Evolutionary conservation across 1,140 invertebrate genomes (phyloP).

Genomic region (Aphelenchoides fujianensis): DNA sequence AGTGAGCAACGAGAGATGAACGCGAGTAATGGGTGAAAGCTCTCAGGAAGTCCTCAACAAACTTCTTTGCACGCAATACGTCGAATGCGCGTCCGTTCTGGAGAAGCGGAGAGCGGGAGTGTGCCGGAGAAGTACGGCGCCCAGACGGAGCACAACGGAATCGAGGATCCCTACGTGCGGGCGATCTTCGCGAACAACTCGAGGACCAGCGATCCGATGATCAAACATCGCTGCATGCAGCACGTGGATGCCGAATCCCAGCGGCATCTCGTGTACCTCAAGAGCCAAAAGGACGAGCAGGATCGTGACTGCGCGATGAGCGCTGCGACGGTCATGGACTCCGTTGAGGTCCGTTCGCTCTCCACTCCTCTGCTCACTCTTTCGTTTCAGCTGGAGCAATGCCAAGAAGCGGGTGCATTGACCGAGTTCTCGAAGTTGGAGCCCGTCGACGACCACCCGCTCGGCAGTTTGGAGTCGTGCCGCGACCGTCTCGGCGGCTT

Average conservation of each 20-base stretch:
- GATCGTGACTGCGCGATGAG: slow-evolving; percentile 4
- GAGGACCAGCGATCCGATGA: not conserved
- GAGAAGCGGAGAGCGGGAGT: not conserved
- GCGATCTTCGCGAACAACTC: slow-evolving; percentile 13
- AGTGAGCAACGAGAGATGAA: too few relatives aligned
- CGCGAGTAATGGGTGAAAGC: too few relatives aligned
- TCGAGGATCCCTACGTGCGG: not conserved
- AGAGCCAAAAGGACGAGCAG: not conserved
- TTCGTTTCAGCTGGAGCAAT: too few relatives aligned
- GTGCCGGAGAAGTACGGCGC: not conserved
- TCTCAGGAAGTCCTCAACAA: slow-evolving; percentile 7
- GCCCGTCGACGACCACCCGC: not conserved
- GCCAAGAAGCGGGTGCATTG: slow-evolving; percentile 4
- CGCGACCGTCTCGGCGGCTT: not conserved
- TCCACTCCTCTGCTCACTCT: too few relatives aligned
- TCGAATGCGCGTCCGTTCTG: slow-evolving; percentile 1
- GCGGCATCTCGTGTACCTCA: slow-evolving; percentile 5
- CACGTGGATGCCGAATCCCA: slow-evolving; percentile 9
- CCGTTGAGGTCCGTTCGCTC: not conserved
- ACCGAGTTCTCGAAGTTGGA: slow-evolving; percentile 3
- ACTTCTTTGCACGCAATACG: slow-evolving; percentile 1
- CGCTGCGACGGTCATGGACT: not conserved
- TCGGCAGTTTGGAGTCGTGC: not conserved
- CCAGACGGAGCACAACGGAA: not conserved
- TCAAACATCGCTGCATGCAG: slow-evolving; percentile 1